A percentile compares a stretch with the other conserved stretches of the same genome.
These are phyloP conservation scores for Erpobdella octoculata DNA, from an alignment of 2,888 invertebrate genomes.

Conservation along the genomic window DNA sequence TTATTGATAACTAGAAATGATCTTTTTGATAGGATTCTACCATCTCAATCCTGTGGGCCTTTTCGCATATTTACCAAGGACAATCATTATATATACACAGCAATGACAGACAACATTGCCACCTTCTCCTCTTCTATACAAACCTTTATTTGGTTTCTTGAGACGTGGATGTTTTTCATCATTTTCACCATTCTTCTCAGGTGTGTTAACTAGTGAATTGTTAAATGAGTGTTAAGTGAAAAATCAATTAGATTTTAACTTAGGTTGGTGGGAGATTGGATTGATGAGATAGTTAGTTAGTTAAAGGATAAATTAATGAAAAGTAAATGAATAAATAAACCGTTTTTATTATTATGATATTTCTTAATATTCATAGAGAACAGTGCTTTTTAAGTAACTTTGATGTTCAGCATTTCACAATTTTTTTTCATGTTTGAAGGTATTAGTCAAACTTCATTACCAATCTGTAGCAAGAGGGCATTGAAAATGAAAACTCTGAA, in stretches of 20 bases:
- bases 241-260: too few relatives aligned
- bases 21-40: slow-evolving; percentile 29
- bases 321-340: not conserved
- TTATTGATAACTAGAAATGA: not conserved
- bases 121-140: not conserved
- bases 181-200: slow-evolving; percentile 9
- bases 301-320: too few relatives aligned
- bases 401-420: too few relatives aligned
- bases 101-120: slow-evolving; percentile 36
- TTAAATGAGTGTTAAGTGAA: not conserved
- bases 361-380: too few relatives aligned
- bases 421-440: too few relatives aligned
- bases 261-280: too few relatives aligned
- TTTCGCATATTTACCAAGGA: slow-evolving; percentile 58
- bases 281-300: too few relatives aligned
- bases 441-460: too few relatives aligned
- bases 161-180: slow-evolving; percentile 26
- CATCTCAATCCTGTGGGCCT: slow-evolving; percentile 64
- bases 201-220: not conserved
- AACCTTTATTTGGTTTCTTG: slow-evolving; percentile 6
- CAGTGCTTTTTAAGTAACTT: too few relatives aligned
- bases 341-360: not conserved
- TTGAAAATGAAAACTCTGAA: too few relatives aligned
- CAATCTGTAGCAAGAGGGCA: too few relatives aligned
- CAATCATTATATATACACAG: slow-evolving; percentile 44